These are phyloP conservation scores for Druceiella hillmani DNA, from an alignment of 2,888 invertebrate species.

Conservation along the genomic window DNA sequence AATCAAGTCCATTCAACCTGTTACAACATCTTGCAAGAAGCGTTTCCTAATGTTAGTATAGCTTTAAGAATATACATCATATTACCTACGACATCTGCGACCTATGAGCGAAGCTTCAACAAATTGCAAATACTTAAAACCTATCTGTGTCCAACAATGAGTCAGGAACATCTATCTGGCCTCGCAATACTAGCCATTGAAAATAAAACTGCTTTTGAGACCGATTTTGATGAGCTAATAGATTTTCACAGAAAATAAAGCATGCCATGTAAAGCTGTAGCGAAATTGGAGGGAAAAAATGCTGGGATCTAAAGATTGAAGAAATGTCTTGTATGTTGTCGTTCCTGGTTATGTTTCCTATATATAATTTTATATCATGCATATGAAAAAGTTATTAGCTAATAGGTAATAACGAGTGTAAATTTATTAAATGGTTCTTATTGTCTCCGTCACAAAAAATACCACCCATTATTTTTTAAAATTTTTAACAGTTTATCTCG, in stretches of 20 bases:
- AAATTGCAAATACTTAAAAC: slow-evolving; percentile 10
- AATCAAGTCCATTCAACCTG: slow-evolving; percentile 3
- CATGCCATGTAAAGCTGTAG: slow-evolving; percentile 2
- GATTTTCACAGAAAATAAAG: not conserved
- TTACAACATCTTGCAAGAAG: slow-evolving; percentile 5
- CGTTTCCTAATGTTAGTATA: slow-evolving; percentile 19
- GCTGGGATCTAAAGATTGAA: too few relatives aligned
- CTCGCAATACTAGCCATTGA: slow-evolving; percentile 14
- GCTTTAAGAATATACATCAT: slow-evolving; percentile 16
- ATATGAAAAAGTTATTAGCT: too few relatives aligned
- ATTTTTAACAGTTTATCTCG: too few relatives aligned
- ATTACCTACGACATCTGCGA: slow-evolving; percentile 15
- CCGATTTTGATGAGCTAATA: slow-evolving; percentile 3
- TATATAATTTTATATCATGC: too few relatives aligned
- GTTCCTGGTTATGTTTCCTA: too few relatives aligned
- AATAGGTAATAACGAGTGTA: too few relatives aligned
- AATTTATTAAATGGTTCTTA: too few relatives aligned
- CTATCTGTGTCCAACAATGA: slow-evolving; percentile 8
- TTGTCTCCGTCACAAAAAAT: too few relatives aligned
- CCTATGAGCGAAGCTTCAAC: slow-evolving; percentile 8
- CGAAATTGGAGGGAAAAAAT: too few relatives aligned
- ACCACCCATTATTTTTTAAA: too few relatives aligned
- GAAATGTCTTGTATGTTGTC: too few relatives aligned
- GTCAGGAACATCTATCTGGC: slow-evolving; percentile 12
- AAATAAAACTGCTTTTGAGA: slow-evolving; percentile 12